Evolutionary conservation across 2,113 vertebrate genomes (phyloP), one percentile per base, ranked within the genome.

Genomic region (Hypomesus transpacificus): DNA sequence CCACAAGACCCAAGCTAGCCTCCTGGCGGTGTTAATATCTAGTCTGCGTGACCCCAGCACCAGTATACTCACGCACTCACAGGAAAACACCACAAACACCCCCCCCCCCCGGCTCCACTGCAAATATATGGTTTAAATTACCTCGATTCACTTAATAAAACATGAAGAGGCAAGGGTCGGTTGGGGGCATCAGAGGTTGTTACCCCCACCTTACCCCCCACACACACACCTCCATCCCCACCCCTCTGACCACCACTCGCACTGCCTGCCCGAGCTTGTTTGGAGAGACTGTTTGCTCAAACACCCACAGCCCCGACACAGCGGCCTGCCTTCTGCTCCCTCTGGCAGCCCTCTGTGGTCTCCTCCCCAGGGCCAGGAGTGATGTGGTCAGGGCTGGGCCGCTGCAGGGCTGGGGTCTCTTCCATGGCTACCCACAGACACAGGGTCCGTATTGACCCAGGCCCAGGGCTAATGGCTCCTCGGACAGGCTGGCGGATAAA

Each of bases 381-480:
- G 88, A 93, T 92, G 90, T 90, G 87, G 90, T 91, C 80, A 39
- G 65, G 68, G 51, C 65, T 18, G 70, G 71, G 76, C 78, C 66
- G 39, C 73, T 71, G 73, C 75, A 80, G 70, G 79, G 73, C 78
- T 61, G 72, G 65, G 66, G 73, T 77, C 85, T 83, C 88, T 85
- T 86, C 87, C 79, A 82, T n/a, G 75, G 79, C 75, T 39, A 75
- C 68, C 82, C 76, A 59, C 75, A 79, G 74, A 86, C 85, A 93
- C 88, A 91, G 88, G 83, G 85, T 73, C 75, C 68, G 80, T 87
- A 90, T 91, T 92, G 87, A 91, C 82, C 71, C 1, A 80, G 73
- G 69, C 71, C 65, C 84, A 80, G 76, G 61, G 75, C 85, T 89
- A 84, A 89, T 88, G 86, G 86, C 81, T 71, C 54, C 46, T 77